Conservation (phyloP, 2,113 vertebrate species). For the Seriola rivoliana region DNA sequence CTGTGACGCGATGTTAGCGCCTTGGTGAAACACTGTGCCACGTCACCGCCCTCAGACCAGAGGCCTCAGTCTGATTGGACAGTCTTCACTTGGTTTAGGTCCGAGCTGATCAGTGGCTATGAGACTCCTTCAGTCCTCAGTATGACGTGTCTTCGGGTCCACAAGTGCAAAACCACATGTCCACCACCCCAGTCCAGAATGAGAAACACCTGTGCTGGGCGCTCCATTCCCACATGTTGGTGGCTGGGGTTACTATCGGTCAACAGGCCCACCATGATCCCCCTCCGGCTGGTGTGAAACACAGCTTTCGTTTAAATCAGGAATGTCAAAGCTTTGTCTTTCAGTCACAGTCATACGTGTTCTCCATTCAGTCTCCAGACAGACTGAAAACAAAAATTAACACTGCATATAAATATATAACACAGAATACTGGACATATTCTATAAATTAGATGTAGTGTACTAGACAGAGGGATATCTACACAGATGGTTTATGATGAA, state of each 20-base stretch:
- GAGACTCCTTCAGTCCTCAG: constrained; percentile 40
- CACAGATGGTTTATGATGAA: constrained; percentile 60
- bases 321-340: constrained; percentile 78
- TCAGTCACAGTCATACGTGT: constrained; percentile 57
- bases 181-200: constrained; percentile 36
- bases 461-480: constrained; percentile 76
- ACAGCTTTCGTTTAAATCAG: constrained; percentile 59
- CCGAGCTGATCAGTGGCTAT: constrained; percentile 28
- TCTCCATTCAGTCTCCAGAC: constrained; percentile 43
- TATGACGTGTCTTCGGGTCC: constrained; percentile 48
- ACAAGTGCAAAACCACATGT: constrained; percentile 68
- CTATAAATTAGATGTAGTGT: constrained; percentile 81
- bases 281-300: constrained; percentile 49
- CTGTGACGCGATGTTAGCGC: not conserved
- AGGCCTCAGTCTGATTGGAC: constrained; percentile 32
- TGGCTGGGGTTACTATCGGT: constrained; percentile 47
- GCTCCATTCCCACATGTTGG: constrained; percentile 42
- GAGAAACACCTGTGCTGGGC: constrained; percentile 61
- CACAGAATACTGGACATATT: constrained; percentile 78
- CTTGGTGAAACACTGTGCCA: constrained; percentile 5
- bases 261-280: constrained; percentile 26
- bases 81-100: constrained; percentile 34
- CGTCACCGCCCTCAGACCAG: constrained; percentile 26
- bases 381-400: constrained; percentile 70
- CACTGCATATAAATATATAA: constrained; percentile 83